Evolutionary conservation across 2,797 vertebrate species (phyloP).

Genomic region (Tangara arthus): DNA sequence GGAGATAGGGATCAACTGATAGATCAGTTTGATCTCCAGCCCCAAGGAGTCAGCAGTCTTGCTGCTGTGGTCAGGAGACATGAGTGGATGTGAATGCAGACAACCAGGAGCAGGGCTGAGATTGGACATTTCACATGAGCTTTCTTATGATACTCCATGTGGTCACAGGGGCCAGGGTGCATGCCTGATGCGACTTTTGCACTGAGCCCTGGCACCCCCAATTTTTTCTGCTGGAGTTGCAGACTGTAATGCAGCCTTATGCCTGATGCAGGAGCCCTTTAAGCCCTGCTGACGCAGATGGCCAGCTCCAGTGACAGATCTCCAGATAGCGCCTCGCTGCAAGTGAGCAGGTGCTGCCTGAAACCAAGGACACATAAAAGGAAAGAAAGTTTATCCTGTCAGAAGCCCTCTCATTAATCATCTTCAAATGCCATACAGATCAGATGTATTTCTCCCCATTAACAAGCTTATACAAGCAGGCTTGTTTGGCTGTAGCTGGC

Average conservation of each 20-base stretch:
- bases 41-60: not conserved
- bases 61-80: not conserved
- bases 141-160: fast-evolving
- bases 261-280: not conserved
- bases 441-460: slow-evolving; percentile 68
- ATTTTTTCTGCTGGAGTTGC: not conserved
- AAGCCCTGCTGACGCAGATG: not conserved
- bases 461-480: slow-evolving; percentile 75
- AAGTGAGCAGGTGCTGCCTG: slow-evolving; percentile 70
- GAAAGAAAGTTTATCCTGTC: slow-evolving; percentile 64
- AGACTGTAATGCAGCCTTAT: not conserved
- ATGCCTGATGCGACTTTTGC: not conserved
- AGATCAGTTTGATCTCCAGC: not conserved
- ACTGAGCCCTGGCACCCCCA: not conserved
- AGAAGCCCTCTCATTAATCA: slow-evolving; percentile 79
- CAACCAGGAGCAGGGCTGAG: not conserved
- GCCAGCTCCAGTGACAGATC: slow-evolving; percentile 60
- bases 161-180: not conserved
- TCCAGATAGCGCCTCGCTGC: slow-evolving; percentile 48
- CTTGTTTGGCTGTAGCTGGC: slow-evolving; percentile 10
- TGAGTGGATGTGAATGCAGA: fast-evolving
- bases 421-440: slow-evolving; percentile 67
- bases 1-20: not conserved
- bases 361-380: slow-evolving; percentile 63
- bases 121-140: fast-evolving